phyloP scores from a whole-genome alignment of 2,113 vertebrate genomes.

The Prinia subflava region DNA sequence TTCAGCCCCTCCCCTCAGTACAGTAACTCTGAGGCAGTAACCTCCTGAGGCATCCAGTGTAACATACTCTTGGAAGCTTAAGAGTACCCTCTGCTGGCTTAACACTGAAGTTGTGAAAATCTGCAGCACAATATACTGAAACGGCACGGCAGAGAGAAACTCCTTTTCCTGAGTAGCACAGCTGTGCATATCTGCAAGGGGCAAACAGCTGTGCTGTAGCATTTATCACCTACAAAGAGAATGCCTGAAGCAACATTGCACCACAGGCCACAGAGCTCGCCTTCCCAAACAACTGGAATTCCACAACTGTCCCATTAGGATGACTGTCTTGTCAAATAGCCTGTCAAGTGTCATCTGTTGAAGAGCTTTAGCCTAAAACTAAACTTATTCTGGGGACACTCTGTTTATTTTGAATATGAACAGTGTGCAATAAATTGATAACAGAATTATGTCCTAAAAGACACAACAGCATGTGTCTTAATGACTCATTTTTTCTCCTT shows the following conservation, averaged over 20 bases:
- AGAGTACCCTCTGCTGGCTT: conserved; percentile 53
- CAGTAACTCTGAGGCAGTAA: background rate
- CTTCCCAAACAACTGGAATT: conserved; percentile 18
- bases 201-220: background rate
- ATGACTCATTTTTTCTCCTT: conserved; percentile 28
- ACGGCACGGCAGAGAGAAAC: rapidly evolving
- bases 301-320: background rate
- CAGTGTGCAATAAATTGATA: conserved; percentile 9
- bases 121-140: background rate
- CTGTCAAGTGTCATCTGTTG: background rate
- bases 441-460: conserved; percentile 19
- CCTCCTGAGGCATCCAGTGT: background rate
- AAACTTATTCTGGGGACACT: background rate
- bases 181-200: background rate
- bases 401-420: background rate
- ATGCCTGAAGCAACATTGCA: background rate
- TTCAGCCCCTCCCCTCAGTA: background rate
- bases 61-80: background rate
- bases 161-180: background rate
- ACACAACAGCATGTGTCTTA: background rate
- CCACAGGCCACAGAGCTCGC: background rate
- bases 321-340: background rate
- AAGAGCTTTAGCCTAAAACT: background rate
- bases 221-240: conserved; percentile 8
- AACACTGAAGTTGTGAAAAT: background rate